A percentile compares a stretch with the other conserved stretches of the same genome.
Evolutionary conservation across 2,888 invertebrate genomes (phyloP).

Genomic region (Oscheius sp.): DNA sequence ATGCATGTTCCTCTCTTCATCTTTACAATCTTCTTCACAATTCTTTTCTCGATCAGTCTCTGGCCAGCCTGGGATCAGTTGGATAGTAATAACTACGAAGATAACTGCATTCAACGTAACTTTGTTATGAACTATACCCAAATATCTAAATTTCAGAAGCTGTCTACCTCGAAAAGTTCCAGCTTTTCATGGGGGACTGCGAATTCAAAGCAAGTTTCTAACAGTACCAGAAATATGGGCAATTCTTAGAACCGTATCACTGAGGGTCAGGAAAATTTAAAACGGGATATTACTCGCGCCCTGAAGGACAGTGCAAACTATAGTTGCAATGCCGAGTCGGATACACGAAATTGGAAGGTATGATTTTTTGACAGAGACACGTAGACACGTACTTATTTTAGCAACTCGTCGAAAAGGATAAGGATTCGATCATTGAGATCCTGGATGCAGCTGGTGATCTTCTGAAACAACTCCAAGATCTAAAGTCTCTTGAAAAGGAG

Average conservation of each 20-base stretch:
- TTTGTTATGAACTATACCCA: background rate
- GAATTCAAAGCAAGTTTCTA: background rate
- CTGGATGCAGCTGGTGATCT: background rate
- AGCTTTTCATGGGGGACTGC: background rate
- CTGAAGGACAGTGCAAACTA: background rate
- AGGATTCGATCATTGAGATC: background rate
- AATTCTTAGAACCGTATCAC: background rate
- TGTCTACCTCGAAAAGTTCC: too few relatives aligned
- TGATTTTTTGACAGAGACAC: background rate
- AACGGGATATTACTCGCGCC: background rate
- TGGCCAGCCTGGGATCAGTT: background rate
- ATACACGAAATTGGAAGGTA: background rate
- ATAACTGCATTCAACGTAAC: too few relatives aligned
- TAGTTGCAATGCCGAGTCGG: constrained; percentile 3
- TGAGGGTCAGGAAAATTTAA: background rate
- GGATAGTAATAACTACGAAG: too few relatives aligned
- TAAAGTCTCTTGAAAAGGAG: background rate
- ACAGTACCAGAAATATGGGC: background rate
- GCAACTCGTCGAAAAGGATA: constrained; percentile 5
- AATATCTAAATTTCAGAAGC: background rate
- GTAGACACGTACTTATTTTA: background rate
- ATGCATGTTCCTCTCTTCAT: background rate
- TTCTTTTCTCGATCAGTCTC: background rate
- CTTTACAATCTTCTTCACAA: background rate
- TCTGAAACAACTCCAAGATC: background rate